Base-by-base conservation (phyloP, 2,888 invertebrate species). In the Volucella inanis region DNA sequence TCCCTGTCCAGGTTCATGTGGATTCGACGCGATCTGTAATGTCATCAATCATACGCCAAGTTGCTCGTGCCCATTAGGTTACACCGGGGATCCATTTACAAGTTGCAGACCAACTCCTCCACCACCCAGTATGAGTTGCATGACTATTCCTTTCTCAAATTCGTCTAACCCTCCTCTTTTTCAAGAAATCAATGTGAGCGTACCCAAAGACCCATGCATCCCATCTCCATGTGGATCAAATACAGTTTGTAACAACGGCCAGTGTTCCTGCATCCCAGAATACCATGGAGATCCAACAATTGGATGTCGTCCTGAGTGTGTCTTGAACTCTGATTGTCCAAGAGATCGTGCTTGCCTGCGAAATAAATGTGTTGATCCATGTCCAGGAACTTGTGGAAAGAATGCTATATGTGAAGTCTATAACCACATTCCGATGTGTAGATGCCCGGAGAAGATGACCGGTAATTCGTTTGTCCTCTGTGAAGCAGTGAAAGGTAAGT, bases 281-380 rank as follows among this genome's bases (percentile, higher is more conserved):
- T 96, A 96, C 90, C 94, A 94, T 82, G 97, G 97, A 39, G 96
- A 96, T 92, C 96, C 97, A 0, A 94, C 94, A 88, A 93, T 94
- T 78, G 95, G 94, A 52, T 97, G 97, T 90, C 94, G 96, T 88
- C 97, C 97, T 0, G 96, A 97, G 92, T 97, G 97, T 91, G 94
- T 96, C 0, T 91, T 96, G 1, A 97, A 95, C 90, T 94, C 95
- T 0, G 97, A 97, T 89, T 98, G 97, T 91, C 93, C 95, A 0
- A 92, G 94, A 64, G 95, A 96, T 89, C 94, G 94, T 89, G 95
- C 97, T 15, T 98, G 98, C 89, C 92, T 96, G 45, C 94, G 95
- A 82, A 95, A 95, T 78, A 96, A 96, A 92, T 98, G 98, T 90
- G 92, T 94, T n/a, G 95, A 97, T 92, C 97, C 97, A 6, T 97